These are phyloP conservation scores for Dermolepida albohirtum DNA, from an alignment of 2,888 invertebrate genomes.

Conservation along the genomic window DNA sequence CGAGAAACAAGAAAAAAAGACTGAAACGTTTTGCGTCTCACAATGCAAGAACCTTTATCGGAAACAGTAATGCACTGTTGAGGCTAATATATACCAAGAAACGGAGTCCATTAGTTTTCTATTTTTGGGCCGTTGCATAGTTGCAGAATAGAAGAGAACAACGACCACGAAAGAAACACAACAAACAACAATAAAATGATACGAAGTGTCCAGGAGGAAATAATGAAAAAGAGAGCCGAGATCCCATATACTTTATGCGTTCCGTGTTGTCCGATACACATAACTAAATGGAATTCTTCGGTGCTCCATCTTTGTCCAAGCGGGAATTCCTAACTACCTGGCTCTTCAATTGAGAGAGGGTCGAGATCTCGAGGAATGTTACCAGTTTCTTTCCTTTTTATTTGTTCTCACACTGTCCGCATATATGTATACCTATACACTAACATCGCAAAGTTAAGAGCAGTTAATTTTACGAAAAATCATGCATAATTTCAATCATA, in stretches of 20 bases:
- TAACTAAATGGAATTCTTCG: slow-evolving; percentile 18
- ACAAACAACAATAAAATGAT: slow-evolving; percentile 7
- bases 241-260: too few species aligned
- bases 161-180: neutral
- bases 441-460: too few species aligned
- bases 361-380: slow-evolving; percentile 30
- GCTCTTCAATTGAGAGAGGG: slow-evolving; percentile 32
- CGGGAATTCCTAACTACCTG: slow-evolving; percentile 35
- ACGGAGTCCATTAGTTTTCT: slow-evolving; percentile 9
- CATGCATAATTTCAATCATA: too few species aligned
- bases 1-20: too few species aligned
- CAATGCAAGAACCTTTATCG: neutral
- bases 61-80: neutral
- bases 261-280: too few species aligned
- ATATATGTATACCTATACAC: too few species aligned
- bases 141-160: slow-evolving; percentile 1
- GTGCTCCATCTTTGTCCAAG: slow-evolving; percentile 20
- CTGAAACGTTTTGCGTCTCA: neutral
- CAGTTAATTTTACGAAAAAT: too few species aligned
- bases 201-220: neutral
- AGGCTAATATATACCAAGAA: neutral
- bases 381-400: slow-evolving; percentile 30
- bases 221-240: too few species aligned
- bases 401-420: slow-evolving; percentile 1
- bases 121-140: slow-evolving; percentile 4